Percentiles rank a stretch among this genome's conserved stretches.
phyloP scores from a whole-genome alignment of 2,797 vertebrate genomes.

The Enteromius radiatus region DNA sequence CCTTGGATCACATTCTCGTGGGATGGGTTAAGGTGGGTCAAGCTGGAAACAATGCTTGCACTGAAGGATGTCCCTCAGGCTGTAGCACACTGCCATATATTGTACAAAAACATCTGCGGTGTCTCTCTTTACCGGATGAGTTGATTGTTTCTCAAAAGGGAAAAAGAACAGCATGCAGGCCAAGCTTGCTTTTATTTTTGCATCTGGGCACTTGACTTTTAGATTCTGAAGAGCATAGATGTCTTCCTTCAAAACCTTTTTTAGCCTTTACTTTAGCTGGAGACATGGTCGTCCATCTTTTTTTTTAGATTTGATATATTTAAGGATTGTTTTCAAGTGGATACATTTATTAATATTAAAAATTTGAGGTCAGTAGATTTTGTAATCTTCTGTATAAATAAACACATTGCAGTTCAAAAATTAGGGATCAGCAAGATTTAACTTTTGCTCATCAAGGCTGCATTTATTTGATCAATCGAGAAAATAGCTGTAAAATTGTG shows the following conservation, averaged over 20 bases:
- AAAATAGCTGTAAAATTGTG: no score
- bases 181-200: conserved; percentile 1
- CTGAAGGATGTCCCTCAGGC: conserved; percentile 23
- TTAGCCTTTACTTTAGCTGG: neutral
- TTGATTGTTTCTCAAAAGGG: neutral
- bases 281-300: neutral
- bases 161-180: neutral
- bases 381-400: no score
- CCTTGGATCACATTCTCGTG: neutral
- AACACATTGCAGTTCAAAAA: no score
- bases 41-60: conserved; percentile 52
- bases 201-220: neutral
- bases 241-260: neutral
- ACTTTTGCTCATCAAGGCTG: no score
- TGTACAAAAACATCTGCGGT: conserved; percentile 33
- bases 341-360: no score
- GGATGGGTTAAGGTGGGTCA: conserved; percentile 30
- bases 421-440: no score
- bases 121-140: conserved; percentile 11
- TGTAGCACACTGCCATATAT: conserved; percentile 25
- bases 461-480: no score
- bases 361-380: no score
- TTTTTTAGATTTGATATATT: neutral
- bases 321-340: neutral
- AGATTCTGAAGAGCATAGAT: no score